Conservation (phyloP, 2,888 invertebrate genomes). For the Cryptophagus acutangulus region DNA sequence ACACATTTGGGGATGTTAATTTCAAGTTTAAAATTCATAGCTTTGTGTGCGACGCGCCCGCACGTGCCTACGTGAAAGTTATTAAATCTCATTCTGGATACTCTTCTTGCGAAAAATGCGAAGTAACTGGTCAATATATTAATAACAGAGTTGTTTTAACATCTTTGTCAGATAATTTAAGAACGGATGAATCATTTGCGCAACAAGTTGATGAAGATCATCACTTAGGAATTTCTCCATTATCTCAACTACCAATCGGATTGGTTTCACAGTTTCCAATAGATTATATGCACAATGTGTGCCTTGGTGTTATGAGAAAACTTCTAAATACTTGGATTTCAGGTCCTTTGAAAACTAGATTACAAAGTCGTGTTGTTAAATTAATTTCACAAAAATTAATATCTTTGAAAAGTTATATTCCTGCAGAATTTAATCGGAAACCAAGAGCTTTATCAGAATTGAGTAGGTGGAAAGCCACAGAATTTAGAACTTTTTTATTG, state of each 20-base stretch:
- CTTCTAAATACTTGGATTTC: slow-evolving; percentile 13
- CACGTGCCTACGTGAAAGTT: slow-evolving; percentile 22
- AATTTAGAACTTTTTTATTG: slow-evolving; percentile 23
- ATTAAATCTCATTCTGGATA: slow-evolving; percentile 21
- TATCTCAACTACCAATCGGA: slow-evolving; percentile 11
- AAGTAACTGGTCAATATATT: slow-evolving; percentile 11
- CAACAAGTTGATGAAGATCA: slow-evolving; percentile 15
- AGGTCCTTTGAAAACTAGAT: slow-evolving; percentile 1
- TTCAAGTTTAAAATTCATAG: slow-evolving; percentile 15
- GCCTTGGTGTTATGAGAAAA: slow-evolving; percentile 16
- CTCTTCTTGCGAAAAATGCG: slow-evolving; percentile 24
- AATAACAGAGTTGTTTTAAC: slow-evolving; percentile 9
- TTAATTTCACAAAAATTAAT: slow-evolving; percentile 14
- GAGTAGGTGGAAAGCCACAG: slow-evolving; percentile 23
- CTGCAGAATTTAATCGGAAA: slow-evolving; percentile 25
- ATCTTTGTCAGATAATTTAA: background rate
- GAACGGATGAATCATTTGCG: slow-evolving; percentile 18
- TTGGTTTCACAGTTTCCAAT: slow-evolving; percentile 17
- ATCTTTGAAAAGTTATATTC: slow-evolving; percentile 16
- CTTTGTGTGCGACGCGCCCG: slow-evolving; percentile 25
- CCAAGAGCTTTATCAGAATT: slow-evolving; percentile 20
- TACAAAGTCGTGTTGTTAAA: slow-evolving; percentile 11
- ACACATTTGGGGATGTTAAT: background rate
- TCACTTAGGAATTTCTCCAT: slow-evolving; percentile 17
- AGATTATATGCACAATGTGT: slow-evolving; percentile 17